Evolutionary conservation across 2,888 invertebrate species (phyloP).

Genomic region (Lepidochitona cinerea): DNA sequence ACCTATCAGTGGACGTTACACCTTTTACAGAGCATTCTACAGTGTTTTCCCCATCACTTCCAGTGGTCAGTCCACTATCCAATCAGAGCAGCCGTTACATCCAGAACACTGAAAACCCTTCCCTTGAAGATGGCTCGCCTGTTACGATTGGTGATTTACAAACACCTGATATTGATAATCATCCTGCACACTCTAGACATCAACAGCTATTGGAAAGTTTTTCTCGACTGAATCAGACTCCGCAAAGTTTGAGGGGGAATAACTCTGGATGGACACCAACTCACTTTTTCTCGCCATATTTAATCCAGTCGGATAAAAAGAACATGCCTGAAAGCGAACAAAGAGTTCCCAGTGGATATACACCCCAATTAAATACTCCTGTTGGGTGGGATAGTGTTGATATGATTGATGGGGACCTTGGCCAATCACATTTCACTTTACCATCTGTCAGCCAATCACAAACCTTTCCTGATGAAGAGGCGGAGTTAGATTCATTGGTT

Average conservation of each 20-base stretch:
- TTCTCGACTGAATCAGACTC: no score
- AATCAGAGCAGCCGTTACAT: no score
- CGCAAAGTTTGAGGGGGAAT: no score
- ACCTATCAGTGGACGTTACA: not conserved
- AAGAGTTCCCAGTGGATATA: no score
- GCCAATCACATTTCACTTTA: conserved; percentile 41
- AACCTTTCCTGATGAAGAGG: conserved; percentile 48
- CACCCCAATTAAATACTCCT: not conserved
- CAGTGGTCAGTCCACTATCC: no score
- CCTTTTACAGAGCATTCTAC: not conserved
- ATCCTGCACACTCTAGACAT: not conserved
- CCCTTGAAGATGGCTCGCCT: not conserved
- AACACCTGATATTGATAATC: not conserved
- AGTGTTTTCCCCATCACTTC: no score
- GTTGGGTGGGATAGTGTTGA: conserved; percentile 34
- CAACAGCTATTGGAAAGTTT: not conserved
- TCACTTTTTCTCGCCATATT: not conserved
- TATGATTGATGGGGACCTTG: conserved; percentile 35
- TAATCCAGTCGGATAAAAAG: not conserved
- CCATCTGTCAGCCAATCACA: conserved; percentile 45
- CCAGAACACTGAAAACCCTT: no score
- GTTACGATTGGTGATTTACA: not conserved
- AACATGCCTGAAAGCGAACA: not conserved
- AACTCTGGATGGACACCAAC: no score
- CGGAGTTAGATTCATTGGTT: conserved; percentile 45